phyloP scores from a whole-genome alignment of 2,797 vertebrate genomes.

The Podargus strigoides region DNA sequence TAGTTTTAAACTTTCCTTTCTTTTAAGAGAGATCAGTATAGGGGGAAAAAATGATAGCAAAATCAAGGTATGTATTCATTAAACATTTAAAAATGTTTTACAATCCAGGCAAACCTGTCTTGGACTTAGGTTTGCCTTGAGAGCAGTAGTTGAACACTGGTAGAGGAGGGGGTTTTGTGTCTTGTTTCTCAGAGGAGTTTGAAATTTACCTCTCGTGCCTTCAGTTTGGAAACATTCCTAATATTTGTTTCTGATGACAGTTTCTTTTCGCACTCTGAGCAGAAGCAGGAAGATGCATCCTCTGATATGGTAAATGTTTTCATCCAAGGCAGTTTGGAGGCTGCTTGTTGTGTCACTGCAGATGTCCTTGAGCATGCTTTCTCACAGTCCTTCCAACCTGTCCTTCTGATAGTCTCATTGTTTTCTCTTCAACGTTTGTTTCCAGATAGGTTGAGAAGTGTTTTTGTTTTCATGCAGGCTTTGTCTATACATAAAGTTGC shows the following conservation, averaged over 20 bases:
- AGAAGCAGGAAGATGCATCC: neutral
- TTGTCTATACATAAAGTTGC: neutral
- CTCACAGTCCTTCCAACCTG: neutral
- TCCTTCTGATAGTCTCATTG: neutral
- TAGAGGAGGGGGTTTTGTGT: neutral
- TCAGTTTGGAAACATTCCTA: neutral
- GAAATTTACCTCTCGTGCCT: neutral
- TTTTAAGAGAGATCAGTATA: neutral
- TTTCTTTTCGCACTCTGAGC: neutral
- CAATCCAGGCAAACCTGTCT: neutral
- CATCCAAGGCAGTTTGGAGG: neutral
- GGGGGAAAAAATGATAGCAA: neutral
- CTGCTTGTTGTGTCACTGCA: neutral
- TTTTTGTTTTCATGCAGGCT: neutral
- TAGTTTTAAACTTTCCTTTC: neutral
- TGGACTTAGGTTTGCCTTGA: neutral
- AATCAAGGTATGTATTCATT: neutral
- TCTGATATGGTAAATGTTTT: neutral
- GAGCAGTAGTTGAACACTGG: accelerated
- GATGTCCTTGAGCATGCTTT: neutral
- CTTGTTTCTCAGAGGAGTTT: neutral
- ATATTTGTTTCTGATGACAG: neutral
- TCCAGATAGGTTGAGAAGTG: neutral
- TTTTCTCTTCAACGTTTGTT: neutral
- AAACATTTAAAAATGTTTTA: neutral